Evolutionary conservation across 2,113 vertebrate species (phyloP), one percentile per base, ranked within the genome.

Genomic region (Himantopus leucocephalus): DNA sequence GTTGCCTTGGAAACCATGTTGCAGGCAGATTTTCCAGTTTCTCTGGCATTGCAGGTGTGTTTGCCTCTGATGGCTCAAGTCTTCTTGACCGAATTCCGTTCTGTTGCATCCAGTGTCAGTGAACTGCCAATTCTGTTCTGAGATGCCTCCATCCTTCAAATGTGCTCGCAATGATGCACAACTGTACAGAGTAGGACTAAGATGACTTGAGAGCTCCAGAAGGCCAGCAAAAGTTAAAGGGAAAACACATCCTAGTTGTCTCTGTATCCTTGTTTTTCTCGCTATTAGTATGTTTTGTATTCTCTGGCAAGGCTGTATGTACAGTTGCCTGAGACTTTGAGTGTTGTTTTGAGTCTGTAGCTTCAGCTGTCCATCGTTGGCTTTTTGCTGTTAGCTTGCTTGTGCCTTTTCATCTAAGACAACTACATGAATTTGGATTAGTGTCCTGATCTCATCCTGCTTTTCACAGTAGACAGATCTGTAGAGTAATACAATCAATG

Each of bases 1-100:
- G 94, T 98, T 98, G 68, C 94, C 93, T 92, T 87, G 92, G 97
- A 97, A 97, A 98, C 55, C 37, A 4, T 37, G 41, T 37, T 88
- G 66, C 56, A 95, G 70, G 68, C 90, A 94, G 59, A 84, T 95
- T 91, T 64, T 83, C 76, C 52, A 73, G 55, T 68, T 93, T 82
- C 73, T 85, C 48, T 89, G 83, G 53, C 4, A 20, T 68, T 15
- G 37, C 60, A 78, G 60, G 29, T 82, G 22, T 75, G 68, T 47
- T 77, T 95, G 43, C 37, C 47, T 96, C 58, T 39, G 16, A 37
- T 63, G 53, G 76, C 70, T 89, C 64, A 80, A 50, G 32, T 35
- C 15, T 4, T 43, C 83, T 86, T 72, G 35, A 88, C 56, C 45
- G 78, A 70, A 39, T 76, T 53, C n/a, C 63, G 4, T 93, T 72